These are phyloP conservation scores for Aulostomus chinensis DNA, from an alignment of 2,797 vertebrate genomes.

Conservation along the genomic window DNA sequence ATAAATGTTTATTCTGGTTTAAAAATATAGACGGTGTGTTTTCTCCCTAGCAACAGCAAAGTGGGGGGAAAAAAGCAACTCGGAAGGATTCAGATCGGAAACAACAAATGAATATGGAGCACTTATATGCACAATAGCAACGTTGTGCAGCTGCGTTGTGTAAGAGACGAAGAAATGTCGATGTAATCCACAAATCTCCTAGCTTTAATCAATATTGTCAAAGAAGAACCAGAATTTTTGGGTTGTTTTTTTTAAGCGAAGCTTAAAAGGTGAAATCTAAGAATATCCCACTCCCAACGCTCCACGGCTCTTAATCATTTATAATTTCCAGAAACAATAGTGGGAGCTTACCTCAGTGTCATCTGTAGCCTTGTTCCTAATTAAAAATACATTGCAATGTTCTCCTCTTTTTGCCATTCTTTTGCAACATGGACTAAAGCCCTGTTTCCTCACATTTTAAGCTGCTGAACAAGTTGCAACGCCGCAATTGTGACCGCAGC, in stretches of 20 bases:
- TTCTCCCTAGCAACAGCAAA: slow-evolving; percentile 16
- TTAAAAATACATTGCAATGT: neutral
- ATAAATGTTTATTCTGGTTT: slow-evolving; percentile 8
- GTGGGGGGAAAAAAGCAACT: neutral
- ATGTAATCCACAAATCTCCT: no score
- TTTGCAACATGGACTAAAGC: no score
- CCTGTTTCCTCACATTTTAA: neutral
- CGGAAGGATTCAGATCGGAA: neutral
- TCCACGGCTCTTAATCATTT: no score
- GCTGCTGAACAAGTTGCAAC: no score
- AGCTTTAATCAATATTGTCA: no score
- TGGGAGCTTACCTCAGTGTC: neutral
- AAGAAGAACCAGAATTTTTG: no score
- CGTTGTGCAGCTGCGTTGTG: no score
- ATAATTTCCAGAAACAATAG: neutral
- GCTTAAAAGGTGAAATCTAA: neutral
- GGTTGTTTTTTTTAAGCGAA: no score
- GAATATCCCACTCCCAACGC: neutral
- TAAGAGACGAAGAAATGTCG: no score
- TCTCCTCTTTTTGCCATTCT: no score
- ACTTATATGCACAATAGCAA: neutral
- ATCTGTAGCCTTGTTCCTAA: neutral
- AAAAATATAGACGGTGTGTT: slow-evolving; percentile 6
- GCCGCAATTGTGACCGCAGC: no score
- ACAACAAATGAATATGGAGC: slow-evolving; percentile 5